phyloP scores from a whole-genome alignment of 2,113 vertebrate species.

The Phoxinus phoxinus region DNA sequence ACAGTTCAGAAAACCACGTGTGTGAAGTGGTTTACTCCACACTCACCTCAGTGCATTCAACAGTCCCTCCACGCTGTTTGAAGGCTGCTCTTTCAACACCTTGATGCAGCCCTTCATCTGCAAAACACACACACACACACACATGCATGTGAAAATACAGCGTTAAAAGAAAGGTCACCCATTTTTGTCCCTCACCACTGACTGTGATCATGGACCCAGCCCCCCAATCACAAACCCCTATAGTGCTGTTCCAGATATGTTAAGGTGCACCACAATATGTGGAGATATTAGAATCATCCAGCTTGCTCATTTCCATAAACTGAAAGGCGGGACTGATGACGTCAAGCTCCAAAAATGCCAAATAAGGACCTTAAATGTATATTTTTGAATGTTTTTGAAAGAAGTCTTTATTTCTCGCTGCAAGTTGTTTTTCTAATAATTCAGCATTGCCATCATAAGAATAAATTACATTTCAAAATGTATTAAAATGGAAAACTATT shows the following conservation, averaged over 20 bases:
- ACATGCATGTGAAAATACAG: conserved; percentile 37
- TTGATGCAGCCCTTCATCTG: conserved; percentile 98
- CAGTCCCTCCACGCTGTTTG: conserved; percentile 91
- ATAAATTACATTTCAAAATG: neutral
- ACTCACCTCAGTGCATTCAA: conserved; percentile 89
- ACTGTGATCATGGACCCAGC: conserved; percentile 23
- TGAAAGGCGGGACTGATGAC: neutral
- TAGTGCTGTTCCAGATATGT: neutral
- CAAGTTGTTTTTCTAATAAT: neutral
- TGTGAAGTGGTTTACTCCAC: neutral
- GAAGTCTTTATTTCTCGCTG: no score
- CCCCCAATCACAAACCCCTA: neutral
- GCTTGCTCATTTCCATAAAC: neutral
- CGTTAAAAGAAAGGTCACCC: conserved; percentile 68
- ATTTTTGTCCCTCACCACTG: conserved; percentile 49
- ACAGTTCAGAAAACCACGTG: neutral
- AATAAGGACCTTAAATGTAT: neutral
- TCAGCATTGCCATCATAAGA: neutral
- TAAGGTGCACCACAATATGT: neutral
- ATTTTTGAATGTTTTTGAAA: no score
- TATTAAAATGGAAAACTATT: neutral
- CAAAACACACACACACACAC: conserved; percentile 45
- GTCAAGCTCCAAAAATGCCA: neutral
- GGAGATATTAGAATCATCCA: neutral
- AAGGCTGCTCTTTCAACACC: conserved; percentile 92